Evolutionary conservation across 2,888 invertebrate species (phyloP).

Genomic region (Ctenicera cuprea): DNA sequence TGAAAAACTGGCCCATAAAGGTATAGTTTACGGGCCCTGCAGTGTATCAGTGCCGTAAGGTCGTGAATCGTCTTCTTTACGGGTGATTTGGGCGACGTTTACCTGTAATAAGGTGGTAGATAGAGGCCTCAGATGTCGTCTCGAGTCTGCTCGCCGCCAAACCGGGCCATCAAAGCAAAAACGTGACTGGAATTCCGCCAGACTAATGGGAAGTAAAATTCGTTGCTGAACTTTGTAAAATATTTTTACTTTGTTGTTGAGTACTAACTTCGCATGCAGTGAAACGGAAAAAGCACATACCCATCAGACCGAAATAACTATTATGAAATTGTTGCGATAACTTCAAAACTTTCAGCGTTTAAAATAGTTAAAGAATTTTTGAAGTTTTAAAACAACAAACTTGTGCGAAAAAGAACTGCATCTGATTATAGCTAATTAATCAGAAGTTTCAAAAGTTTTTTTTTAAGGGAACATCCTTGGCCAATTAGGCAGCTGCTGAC

Average conservation of each 20-base stretch:
- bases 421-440: slow-evolving; percentile 36
- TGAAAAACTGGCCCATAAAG: slow-evolving; percentile 21
- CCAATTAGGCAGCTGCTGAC: slow-evolving; percentile 40
- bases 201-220: slow-evolving; percentile 57
- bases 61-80: slow-evolving; percentile 53
- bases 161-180: slow-evolving; percentile 57
- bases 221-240: slow-evolving; percentile 49
- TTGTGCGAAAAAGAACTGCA: slow-evolving; percentile 10
- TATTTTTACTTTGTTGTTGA: slow-evolving; percentile 40
- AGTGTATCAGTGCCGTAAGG: slow-evolving; percentile 47
- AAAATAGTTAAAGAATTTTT: slow-evolving; percentile 5
- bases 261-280: neutral
- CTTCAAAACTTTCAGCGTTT: neutral
- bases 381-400: slow-evolving; percentile 2
- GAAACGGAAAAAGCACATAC: neutral
- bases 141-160: slow-evolving; percentile 57
- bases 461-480: slow-evolving; percentile 32
- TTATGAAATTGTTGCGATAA: neutral
- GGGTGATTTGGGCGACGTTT: slow-evolving; percentile 56
- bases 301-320: neutral
- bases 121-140: slow-evolving; percentile 56
- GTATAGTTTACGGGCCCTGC: slow-evolving; percentile 38
- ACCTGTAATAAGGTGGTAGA: slow-evolving; percentile 56
- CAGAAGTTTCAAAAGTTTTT: slow-evolving; percentile 29
- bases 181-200: slow-evolving; percentile 59